Base-by-base conservation (phyloP, 2,888 invertebrate species). In the Stenotaenia linearis region DNA sequence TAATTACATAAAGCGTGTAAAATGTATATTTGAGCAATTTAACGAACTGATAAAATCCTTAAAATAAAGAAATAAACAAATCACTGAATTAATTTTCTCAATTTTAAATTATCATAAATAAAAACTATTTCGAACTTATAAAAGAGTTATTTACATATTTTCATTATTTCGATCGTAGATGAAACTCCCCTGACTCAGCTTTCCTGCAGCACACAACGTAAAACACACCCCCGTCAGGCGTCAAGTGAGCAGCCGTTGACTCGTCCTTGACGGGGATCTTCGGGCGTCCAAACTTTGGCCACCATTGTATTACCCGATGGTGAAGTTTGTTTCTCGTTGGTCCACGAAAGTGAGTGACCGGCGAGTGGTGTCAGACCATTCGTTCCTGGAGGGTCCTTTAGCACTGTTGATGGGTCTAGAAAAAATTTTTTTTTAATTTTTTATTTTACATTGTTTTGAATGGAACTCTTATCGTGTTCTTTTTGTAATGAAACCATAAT, bases 261-360 rank as follows among this genome's bases (percentile, higher is more conserved):
- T 50, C 50, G 50, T 50, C 69, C 78, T 69, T 78, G 78, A 10
- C 94, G 88, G 0, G 95, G 95, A 86, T 95, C 95, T 86, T 95
- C 95, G 0, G 97, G 97, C 0, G 93, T 91, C 97, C 97, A 97
- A 35, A 96, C 93, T 87, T 96, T 96, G 79, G 97, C 96, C 84
- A 92, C 93, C 88, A 96, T 91, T 81, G 94, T 93, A 0, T 92
- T 90, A 61, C 92, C 91, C 69, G 92, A 90, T 81, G 81, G 81
- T 5, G 84, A 82, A 18, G 18, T 50, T 78, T 95, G 94, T 83
- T 91, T 90, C 83, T 90, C 90, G 83, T 95, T 90, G 21, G 94
- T 94, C 97, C 97, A 97, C 0, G 97, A 97, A 76, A 97, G 86
- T 0, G 96, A 97, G 86, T 97, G 96, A 1, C 87, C 86, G 12